Base-by-base conservation (phyloP, 2,797 vertebrate species). In the Chrysocyon brachyurus region DNA sequence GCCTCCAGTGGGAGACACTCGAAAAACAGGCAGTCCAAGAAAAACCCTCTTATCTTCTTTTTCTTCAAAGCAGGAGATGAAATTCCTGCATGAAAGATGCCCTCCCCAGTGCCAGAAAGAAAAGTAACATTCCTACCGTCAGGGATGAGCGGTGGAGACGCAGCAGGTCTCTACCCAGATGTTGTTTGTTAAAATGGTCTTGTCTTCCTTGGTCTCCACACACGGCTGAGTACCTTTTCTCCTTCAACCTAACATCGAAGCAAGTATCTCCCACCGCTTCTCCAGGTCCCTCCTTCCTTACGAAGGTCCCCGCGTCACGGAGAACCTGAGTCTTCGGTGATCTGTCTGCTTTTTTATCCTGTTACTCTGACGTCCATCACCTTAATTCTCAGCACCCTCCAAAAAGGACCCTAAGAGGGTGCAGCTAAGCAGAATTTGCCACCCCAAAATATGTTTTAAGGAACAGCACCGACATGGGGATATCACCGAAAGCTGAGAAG, bases 241-340 rank as follows among this genome's bases (percentile, higher is more conserved):
- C 21, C 22, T 6, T 33, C 49, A 64, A 14, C 28, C 9, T 36
- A 3, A 12, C 8, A 75, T 10, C 14, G 49, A 33, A 49, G 78
- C 93, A 22, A 28, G 63, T 6, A 11, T 5, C 22, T 22, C 2
- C 15, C 12, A 6, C 54, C 54, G 0, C 2, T 36, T 12, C 73
- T 33, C 11, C 2, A 11, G 84, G 31, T 26, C 19, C n/a, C 15
- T 22, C 64, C 0, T 52, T 5, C 72, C 72, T 77, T 12, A 12
- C 2, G 10, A 52, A 36, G 59, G 33, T n/a, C 22, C 12, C 5
- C 2, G 1, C 1, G 16, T 57, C 63, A 3, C 7, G 22, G 3
- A 17, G 46, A n/a, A 19, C 12, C 12, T 8, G 16, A 17, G 6
- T 1, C 19, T 4, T 33, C 2, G 3, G 22, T 5, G 17, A 2